Base-by-base conservation (phyloP, 2,888 invertebrate genomes). In the Cheilosia soror region DNA sequence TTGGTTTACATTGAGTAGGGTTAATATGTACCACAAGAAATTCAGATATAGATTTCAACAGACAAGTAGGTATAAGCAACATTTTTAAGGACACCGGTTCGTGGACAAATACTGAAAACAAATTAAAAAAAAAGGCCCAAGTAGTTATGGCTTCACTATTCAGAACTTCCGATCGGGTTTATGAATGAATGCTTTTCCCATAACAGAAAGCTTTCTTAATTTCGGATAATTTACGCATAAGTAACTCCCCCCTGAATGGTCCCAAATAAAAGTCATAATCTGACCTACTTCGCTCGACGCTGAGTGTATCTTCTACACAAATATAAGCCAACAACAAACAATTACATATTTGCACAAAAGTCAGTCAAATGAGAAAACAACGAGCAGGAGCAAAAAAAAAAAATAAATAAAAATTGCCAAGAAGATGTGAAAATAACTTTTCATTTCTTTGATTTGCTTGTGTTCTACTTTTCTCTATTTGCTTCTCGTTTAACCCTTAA, bases 351-450 rank as follows among this genome's bases (percentile, higher is more conserved):
- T 49, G 13, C 27, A 40, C 27, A n/a, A 11, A 40, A 58, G 25
- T 49, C 60, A 73, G 63, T 42, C 42, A 55, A 63, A 47, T 47
- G 33, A 55, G 58, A 55, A 13, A 37, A 37, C 3, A 51, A 49
- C 4, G 6, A 37, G 27, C 37, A 68, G 29, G 49, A 47, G 53
- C 31, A 60, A 29, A 73, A 31, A 53, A 51, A 7, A 31, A 51
- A 25, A 57, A 51, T n/a, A n/a, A n/a, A n/a, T n/a, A 25, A 25
- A 40, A 47, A 27, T 5, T n/a, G 27, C 13, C 9, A 75, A 57
- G 63, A 73, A 68, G 37, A 84, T 80, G 75, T 71, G 84, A 76
- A 75, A 80, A 84, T 84, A 84, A 84, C 69, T 75, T 83, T 84
- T 65, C 69, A 69, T 79, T 84, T 63, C 55, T 76, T 42, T 69